Conservation (phyloP, 2,797 vertebrate genomes). For the Gallinago solitaria region DNA sequence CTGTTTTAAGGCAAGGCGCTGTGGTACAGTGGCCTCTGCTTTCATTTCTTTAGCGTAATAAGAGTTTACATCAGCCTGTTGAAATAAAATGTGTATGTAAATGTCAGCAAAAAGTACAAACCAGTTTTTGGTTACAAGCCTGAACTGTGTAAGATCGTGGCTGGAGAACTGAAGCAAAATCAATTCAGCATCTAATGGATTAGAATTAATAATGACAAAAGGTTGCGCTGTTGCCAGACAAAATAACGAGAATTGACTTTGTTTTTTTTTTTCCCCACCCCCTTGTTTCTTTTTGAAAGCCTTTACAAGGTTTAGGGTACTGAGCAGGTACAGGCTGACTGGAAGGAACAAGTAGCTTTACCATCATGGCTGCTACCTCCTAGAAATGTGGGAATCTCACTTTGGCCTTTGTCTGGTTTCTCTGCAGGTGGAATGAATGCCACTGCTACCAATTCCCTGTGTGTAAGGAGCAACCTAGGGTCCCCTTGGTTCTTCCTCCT, state of each 20-base stretch:
- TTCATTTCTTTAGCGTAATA: neutral
- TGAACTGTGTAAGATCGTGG: neutral
- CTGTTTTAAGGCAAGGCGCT: neutral
- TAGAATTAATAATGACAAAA: neutral
- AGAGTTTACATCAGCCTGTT: neutral
- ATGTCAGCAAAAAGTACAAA: neutral
- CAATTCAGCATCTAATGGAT: neutral
- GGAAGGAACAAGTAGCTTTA: neutral
- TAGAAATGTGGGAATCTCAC: neutral
- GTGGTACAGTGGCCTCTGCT: neutral
- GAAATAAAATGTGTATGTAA: neutral
- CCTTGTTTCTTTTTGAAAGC: neutral
- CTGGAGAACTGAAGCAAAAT: neutral
- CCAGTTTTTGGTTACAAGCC: neutral
- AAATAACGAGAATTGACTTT: neutral
- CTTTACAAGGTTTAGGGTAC: neutral
- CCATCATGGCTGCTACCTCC: fast-evolving
- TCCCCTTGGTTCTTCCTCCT: neutral
- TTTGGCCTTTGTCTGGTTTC: neutral
- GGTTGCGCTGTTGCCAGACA: fast-evolving
- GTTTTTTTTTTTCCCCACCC: fast-evolving
- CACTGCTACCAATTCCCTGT: fast-evolving
- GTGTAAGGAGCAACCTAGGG: neutral
- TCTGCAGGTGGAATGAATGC: neutral
- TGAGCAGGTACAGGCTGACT: neutral